A percentile compares a stretch with the other conserved stretches of the same genome.
phyloP scores from a whole-genome alignment of 2,797 vertebrate genomes.

The Silurus aristotelis region DNA sequence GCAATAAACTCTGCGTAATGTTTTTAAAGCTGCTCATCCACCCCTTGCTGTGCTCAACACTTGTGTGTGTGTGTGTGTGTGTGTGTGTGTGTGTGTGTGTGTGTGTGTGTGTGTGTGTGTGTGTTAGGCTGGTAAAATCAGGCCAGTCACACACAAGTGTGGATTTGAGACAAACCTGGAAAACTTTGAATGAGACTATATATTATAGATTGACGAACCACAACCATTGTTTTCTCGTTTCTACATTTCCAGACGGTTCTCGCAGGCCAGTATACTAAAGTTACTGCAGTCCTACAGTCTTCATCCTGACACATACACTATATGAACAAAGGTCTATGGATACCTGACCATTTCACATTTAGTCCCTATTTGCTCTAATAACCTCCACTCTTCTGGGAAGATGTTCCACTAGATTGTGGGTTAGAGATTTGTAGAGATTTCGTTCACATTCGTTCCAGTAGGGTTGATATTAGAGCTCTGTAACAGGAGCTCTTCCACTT shows the following conservation, averaged over 20 bases:
- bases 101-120: conserved; percentile 13
- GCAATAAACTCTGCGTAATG: conserved; percentile 53
- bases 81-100: conserved; percentile 12
- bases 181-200: neutral
- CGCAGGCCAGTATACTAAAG: neutral
- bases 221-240: neutral
- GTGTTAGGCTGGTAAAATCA: conserved; percentile 24
- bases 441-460: too few relatives aligned
- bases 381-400: too few relatives aligned
- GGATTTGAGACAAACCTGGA: conserved; percentile 2
- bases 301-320: neutral
- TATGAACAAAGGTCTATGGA: neutral
- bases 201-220: neutral
- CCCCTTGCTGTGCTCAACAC: neutral
- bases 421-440: too few relatives aligned
- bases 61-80: neutral
- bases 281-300: neutral
- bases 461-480: too few relatives aligned
- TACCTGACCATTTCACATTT: too few relatives aligned
- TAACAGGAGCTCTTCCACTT: too few relatives aligned
- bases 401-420: too few relatives aligned
- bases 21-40: conserved; percentile 40
- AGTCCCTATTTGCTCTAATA: too few relatives aligned
- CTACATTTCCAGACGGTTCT: neutral
- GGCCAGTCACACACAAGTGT: conserved; percentile 12